Evolutionary conservation across 1,140 invertebrate species (phyloP).

Genomic region (Orchesella cincta): DNA sequence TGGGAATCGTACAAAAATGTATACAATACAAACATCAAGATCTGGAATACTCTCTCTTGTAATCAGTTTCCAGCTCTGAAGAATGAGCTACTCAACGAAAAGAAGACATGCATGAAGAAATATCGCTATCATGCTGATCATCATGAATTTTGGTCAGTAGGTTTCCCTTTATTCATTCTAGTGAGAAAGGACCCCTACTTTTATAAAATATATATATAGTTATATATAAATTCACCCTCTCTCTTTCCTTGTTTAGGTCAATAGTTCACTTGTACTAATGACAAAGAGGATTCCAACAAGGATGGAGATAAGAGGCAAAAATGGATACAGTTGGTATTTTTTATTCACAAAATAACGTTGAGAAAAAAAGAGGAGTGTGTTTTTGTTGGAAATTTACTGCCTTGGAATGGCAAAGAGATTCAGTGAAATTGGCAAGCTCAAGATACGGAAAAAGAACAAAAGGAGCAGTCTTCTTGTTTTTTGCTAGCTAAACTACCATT

Average conservation of each 20-base stretch:
- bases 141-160: constrained; percentile 14
- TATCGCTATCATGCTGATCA: neutral
- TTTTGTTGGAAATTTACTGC: neutral
- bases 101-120: neutral
- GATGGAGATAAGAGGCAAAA: neutral
- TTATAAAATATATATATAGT: neutral
- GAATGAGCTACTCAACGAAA: constrained; percentile 7
- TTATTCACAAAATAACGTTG: neutral
- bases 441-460: neutral
- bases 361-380: neutral
- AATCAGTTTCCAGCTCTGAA: constrained; percentile 16
- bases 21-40: no score
- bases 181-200: no score
- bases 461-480: neutral
- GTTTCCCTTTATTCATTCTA: no score
- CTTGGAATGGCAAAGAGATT: neutral
- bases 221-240: no score
- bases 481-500: constrained; percentile 2
- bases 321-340: neutral
- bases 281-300: constrained; percentile 7
- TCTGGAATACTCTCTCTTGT: no score
- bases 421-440: constrained; percentile 11
- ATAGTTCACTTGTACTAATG: constrained; percentile 13
- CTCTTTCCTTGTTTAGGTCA: constrained; percentile 9
- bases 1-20: no score